These are phyloP conservation scores for Oreochromis niloticus DNA, from an alignment of 2,113 vertebrate species.

Conservation along the genomic window DNA sequence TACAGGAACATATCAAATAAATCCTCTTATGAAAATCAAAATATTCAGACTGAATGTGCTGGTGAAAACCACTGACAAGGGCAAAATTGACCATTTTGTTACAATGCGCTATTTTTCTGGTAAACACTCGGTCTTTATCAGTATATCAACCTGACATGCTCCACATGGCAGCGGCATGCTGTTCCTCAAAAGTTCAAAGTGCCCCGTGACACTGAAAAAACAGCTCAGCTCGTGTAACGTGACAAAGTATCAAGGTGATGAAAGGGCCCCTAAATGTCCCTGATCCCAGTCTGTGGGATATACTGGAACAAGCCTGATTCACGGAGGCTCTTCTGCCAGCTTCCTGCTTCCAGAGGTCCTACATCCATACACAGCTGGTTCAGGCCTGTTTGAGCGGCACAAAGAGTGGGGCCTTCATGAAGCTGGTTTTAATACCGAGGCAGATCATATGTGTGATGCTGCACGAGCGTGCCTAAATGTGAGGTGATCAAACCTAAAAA, in stretches of 20 bases:
- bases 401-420: neutral
- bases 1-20: neutral
- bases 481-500: neutral
- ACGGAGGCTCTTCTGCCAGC: neutral
- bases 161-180: neutral
- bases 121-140: neutral
- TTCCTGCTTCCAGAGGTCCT: neutral
- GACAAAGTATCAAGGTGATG: neutral
- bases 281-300: neutral
- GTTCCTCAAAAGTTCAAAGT: neutral
- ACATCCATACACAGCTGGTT: neutral
- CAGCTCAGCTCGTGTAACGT: neutral
- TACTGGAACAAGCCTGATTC: neutral
- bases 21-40: neutral
- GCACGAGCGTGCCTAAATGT: neutral
- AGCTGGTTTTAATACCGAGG: neutral
- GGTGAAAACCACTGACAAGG: neutral
- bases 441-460: neutral
- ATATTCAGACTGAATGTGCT: neutral
- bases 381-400: neutral
- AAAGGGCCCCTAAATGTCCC: neutral
- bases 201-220: neutral
- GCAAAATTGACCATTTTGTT: neutral
- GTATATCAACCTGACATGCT: neutral
- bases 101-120: neutral